Percentiles rank a stretch among this genome's conserved stretches.
Conservation (phyloP, 2,113 vertebrate genomes). For the Gyps fulvus region DNA sequence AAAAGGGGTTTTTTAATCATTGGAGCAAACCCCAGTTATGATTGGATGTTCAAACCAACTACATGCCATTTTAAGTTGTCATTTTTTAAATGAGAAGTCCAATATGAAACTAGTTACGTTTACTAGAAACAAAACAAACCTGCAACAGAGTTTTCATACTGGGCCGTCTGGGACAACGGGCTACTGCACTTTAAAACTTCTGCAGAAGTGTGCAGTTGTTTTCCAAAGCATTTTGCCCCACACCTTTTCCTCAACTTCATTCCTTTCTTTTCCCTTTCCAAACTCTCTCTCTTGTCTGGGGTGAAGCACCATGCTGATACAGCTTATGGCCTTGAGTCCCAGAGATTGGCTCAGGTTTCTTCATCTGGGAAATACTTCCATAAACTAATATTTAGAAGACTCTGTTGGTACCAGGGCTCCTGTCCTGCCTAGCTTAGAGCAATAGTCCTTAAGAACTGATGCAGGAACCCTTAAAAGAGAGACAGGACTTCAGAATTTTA, state of each 20-base stretch:
- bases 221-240: neutral
- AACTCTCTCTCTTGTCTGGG: neutral
- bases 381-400: neutral
- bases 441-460: neutral
- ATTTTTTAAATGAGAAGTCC: neutral
- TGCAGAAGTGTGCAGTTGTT: neutral
- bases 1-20: neutral
- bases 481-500: neutral
- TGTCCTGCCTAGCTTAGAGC: neutral
- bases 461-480: neutral
- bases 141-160: neutral
- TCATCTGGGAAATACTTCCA: neutral
- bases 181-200: neutral
- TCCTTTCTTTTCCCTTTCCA: neutral
- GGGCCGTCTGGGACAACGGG: rapidly evolving
- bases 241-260: neutral
- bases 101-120: neutral
- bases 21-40: neutral
- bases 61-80: neutral
- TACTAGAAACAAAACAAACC: neutral
- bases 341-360: neutral
- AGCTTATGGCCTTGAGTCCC: neutral
- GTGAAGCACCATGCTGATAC: neutral
- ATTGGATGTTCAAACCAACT: neutral
- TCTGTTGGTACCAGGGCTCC: neutral